A percentile compares a stretch with the other conserved stretches of the same genome.
Conservation (phyloP, 2,797 vertebrate genomes). For the Periophthalmus magnuspinnatus region DNA sequence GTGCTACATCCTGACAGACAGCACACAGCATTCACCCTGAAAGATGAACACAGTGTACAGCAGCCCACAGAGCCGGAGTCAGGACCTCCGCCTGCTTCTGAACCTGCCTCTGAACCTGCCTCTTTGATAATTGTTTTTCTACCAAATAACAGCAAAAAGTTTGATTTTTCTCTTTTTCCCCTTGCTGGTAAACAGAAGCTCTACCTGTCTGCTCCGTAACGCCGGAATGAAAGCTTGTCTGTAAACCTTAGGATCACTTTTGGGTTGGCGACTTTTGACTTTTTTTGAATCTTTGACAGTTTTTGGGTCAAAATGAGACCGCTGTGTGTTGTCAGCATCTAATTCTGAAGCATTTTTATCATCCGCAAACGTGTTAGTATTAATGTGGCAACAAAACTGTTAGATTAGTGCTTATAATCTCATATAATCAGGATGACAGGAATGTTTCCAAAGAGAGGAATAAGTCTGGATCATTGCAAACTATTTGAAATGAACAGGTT, state of each 20-base stretch:
- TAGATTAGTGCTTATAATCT: too few relatives aligned
- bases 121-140: constrained; percentile 28
- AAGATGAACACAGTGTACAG: constrained; percentile 5
- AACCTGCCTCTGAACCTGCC: constrained; percentile 16
- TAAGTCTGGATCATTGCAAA: too few relatives aligned
- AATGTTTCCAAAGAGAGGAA: too few relatives aligned
- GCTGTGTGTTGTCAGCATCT: too few relatives aligned
- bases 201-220: neutral
- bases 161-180: constrained; percentile 7
- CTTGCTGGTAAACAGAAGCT: constrained; percentile 19
- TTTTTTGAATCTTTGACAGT: too few relatives aligned
- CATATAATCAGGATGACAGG: too few relatives aligned
- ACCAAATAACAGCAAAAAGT: constrained; percentile 27
- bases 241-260: neutral
- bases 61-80: constrained; percentile 16
- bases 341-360: too few relatives aligned
- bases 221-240: neutral
- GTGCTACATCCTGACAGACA: constrained; percentile 10
- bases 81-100: constrained; percentile 9
- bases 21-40: neutral
- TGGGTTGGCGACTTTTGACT: neutral
- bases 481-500: too few relatives aligned
- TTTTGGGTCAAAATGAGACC: too few relatives aligned
- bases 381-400: too few relatives aligned
- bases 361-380: too few relatives aligned